Evolutionary conservation across 2,797 vertebrate genomes (phyloP).

Genomic region (Mus caroli): DNA sequence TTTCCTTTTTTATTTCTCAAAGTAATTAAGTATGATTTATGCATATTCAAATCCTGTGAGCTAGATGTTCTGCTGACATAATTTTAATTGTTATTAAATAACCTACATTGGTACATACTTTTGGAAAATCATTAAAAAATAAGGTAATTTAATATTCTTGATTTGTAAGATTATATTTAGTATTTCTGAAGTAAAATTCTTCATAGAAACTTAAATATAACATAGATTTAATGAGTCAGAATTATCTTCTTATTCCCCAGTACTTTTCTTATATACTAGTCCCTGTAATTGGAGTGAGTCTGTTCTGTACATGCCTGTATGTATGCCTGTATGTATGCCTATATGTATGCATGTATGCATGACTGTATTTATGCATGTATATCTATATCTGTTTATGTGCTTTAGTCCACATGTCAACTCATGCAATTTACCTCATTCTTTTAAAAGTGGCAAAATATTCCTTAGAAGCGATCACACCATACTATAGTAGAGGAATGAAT

Average conservation of each 20-base stretch:
- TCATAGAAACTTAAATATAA: not conserved
- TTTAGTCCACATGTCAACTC: not conserved
- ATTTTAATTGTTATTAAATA: not conserved
- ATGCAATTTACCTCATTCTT: not conserved
- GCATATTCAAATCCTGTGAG: not conserved
- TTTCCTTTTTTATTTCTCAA: not conserved
- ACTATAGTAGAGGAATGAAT: not conserved
- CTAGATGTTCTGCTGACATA: not conserved
- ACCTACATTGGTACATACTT: not conserved
- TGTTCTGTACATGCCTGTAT: not conserved
- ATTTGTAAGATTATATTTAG: not conserved
- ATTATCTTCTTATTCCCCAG: not conserved
- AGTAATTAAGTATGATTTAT: not conserved
- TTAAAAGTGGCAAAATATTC: not conserved
- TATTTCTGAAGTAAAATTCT: not conserved
- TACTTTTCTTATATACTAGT: not conserved
- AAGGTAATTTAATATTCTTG: not conserved
- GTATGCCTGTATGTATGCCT: not conserved
- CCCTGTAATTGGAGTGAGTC: not conserved
- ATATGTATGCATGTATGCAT: not conserved
- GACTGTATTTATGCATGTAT: not conserved
- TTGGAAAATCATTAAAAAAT: conserved; percentile 6
- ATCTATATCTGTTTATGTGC: not conserved
- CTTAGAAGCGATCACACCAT: not conserved
- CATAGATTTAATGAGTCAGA: not conserved